Percentiles rank a stretch among this genome's conserved stretches.
Evolutionary conservation across 2,113 vertebrate genomes (phyloP).

Genomic region (Cygnus atratus): DNA sequence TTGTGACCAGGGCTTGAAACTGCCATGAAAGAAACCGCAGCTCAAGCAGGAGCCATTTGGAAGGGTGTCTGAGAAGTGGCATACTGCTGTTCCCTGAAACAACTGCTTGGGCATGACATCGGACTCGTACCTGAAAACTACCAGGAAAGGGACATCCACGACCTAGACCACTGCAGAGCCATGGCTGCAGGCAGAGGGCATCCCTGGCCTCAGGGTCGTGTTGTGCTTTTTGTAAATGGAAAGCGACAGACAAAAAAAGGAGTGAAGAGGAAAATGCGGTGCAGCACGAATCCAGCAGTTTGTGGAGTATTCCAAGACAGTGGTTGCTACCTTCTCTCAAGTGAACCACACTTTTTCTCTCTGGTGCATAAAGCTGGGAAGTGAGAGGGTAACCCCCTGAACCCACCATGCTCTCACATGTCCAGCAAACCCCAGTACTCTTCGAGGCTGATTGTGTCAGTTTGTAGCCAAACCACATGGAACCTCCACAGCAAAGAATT

Average conservation of each 20-base stretch:
- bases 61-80: background rate
- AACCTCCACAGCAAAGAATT: background rate
- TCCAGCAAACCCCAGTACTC: background rate
- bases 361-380: conserved; percentile 48
- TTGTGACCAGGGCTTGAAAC: background rate
- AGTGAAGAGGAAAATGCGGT: background rate
- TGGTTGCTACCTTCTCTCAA: background rate
- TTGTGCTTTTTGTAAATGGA: background rate
- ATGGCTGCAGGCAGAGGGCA: background rate
- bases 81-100: background rate
- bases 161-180: accelerated
- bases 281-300: background rate
- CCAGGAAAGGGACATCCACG: accelerated
- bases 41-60: background rate
- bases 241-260: background rate
- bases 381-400: conserved; percentile 21
- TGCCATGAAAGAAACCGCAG: no score
- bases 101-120: accelerated
- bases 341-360: conserved; percentile 17
- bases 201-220: background rate
- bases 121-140: accelerated
- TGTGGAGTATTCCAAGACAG: background rate
- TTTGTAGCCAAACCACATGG: background rate
- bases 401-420: background rate
- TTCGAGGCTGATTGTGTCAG: conserved; percentile 29